Evolutionary conservation across 2,888 invertebrate genomes (phyloP), one percentile per base, ranked within the genome.

Genomic region (Fragum whitleyi): DNA sequence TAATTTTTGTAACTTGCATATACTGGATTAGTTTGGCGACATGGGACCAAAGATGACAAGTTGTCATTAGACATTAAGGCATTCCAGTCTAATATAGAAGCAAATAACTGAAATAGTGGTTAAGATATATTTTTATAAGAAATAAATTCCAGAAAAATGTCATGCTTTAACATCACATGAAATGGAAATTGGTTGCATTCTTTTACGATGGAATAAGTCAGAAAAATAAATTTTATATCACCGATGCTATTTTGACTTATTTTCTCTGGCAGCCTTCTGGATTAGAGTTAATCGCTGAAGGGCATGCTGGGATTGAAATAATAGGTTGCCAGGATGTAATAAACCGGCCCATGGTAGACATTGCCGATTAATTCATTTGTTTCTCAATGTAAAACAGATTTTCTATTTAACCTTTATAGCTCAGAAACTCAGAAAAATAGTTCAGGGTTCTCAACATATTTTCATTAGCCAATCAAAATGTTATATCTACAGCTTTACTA

Each of bases 41-140:
- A 47, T 47, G 47, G 47, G 47, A 47, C 47, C 47, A n/a, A 47
- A 47, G 47, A 47, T 47, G 47, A 47, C 47, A 47, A 47, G 47
- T 47, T 47, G 47, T 47, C 47, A 47, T 47, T 47, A 47, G 47
- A 47, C 47, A 47, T 47, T 47, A 47, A 47, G 47, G 47, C 47
- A 47, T 47, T 47, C 47, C 47, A 47, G 47, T 47, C 47, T 47
- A 47, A 47, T 47, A 19, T 47, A 9, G 47, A 5, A 57, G 23
- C 9, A 57, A 57, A 57, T 57, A 57, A 57, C 23, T 57, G 23
- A 57, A 57, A 57, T 57, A 14, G 2, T 26, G n/a, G 57, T 57
- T 7, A 5, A 23, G 23, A 26, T 57, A 23, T 26, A 23, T 57
- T 26, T 57, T 19, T 26, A 57, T 9, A n/a, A 26, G 26, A 57